Evolutionary conservation across 2,113 vertebrate genomes (phyloP).

Genomic region (Gambusia holbrooki): DNA sequence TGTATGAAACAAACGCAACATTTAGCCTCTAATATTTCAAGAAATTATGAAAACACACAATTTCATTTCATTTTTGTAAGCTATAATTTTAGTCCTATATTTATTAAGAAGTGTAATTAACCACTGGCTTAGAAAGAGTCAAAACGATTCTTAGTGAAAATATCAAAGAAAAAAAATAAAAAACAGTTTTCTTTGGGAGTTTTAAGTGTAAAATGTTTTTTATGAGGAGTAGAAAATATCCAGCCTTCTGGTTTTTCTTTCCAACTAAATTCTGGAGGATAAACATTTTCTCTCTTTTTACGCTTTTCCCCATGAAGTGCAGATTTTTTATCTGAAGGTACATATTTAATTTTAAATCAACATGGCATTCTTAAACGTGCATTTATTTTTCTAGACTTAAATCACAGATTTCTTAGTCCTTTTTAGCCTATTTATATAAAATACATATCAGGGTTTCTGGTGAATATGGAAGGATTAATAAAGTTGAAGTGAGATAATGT

Average conservation of each 20-base stretch:
- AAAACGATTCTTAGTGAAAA: not conserved
- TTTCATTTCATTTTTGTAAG: too few species aligned
- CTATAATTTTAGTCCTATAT: too few species aligned
- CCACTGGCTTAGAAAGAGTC: not conserved
- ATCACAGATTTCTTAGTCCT: too few species aligned
- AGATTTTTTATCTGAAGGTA: not conserved
- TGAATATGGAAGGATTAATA: too few species aligned
- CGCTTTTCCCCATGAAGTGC: not conserved
- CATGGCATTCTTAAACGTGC: not conserved
- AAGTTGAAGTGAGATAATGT: too few species aligned
- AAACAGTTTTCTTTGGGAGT: not conserved
- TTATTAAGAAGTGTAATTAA: too few species aligned
- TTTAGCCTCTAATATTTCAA: not conserved
- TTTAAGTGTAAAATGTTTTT: not conserved
- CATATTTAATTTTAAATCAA: not conserved
- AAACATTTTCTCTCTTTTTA: not conserved
- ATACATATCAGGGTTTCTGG: not conserved
- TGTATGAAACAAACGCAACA: not conserved
- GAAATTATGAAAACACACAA: too few species aligned
- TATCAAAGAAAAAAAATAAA: not conserved
- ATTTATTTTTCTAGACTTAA: too few species aligned
- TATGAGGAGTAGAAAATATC: not conserved
- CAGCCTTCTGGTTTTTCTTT: not conserved
- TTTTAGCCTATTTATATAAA: not conserved
- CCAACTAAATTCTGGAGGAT: not conserved